Evolutionary conservation across 2,888 invertebrate genomes (phyloP), one percentile per base, ranked within the genome.

Genomic region (Agonopterix alstromeriana): DNA sequence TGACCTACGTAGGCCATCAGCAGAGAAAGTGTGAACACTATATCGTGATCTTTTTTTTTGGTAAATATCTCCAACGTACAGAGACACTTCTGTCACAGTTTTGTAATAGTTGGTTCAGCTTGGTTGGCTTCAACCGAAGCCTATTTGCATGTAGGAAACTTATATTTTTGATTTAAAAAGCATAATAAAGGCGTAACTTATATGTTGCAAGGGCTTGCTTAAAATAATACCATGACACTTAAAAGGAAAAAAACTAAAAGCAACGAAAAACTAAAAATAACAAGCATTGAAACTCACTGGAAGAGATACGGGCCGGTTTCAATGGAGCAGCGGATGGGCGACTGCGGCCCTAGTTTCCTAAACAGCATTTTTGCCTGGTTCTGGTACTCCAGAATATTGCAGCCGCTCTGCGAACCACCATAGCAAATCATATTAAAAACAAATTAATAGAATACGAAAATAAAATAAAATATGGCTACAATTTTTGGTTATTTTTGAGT

Each of bases 311-410:
- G 95, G 57, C 98, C 98, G 51, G 98, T 97, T 90, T 99, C 99
- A 70, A 99, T 96, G 66, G 97, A 96, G 85, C 98, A 98, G 74
- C 95, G 93, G 35, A 93, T 86, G 52, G 98, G 98, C 51, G 98
- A 98, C 71, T 96, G 94, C 40, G 94, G 93, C 60, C 95, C 95
- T 70, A 99, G 90, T 88, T 98, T 98, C 68, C 97, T 93, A 89
- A 99, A 99, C 67, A 99, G 90, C 94, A 98, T 95, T 91, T 99
- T 99, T 38, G 99, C 99, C 90, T 99, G 99, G 83, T 98, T 98
- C 84, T 99, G 99, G 83, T 98, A 99, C 78, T 99, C 99, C 83
- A 98, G 90, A 74, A 98, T 93, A 88, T 94, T 97, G 81, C 95
- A 94, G 51, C 98, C 98, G 58, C 94, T 93, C 98, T 98, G 89